A percentile compares a stretch with the other conserved stretches of the same genome.
Conservation (phyloP, 2,797 vertebrate genomes). For the Alectoris magna region DNA sequence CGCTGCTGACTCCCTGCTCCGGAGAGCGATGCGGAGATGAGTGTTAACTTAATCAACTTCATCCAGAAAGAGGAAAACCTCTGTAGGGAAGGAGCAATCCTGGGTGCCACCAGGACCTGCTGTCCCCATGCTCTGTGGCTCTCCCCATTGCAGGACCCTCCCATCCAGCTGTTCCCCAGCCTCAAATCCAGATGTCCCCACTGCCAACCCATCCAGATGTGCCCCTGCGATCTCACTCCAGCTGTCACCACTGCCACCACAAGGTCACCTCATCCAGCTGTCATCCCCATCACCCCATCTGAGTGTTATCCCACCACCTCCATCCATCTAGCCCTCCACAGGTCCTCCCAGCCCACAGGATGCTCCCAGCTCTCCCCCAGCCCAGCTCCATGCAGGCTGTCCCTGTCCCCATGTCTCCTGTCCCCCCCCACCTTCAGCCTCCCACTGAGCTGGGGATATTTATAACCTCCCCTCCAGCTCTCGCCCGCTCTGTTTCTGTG, state of each 20-base stretch:
- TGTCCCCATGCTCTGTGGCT: rapidly evolving
- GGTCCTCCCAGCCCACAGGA: background rate
- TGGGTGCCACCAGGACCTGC: background rate
- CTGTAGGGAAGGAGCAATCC: rapidly evolving
- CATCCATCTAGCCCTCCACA: background rate
- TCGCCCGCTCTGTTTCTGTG: background rate
- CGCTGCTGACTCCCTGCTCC: background rate
- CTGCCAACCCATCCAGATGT: background rate
- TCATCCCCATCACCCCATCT: background rate
- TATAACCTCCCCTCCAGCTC: slow-evolving; percentile 17
- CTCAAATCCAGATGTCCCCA: background rate
- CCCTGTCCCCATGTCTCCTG: background rate
- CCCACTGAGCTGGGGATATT: background rate
- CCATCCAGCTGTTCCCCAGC: background rate
- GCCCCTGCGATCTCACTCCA: background rate
- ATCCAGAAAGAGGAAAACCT: background rate
- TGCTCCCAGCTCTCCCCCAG: background rate
- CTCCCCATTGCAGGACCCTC: rapidly evolving
- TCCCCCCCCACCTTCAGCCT: background rate
- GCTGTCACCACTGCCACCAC: background rate
- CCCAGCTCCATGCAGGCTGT: background rate
- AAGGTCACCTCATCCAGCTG: background rate
- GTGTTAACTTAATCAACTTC: slow-evolving; percentile 7
- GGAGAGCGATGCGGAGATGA: background rate
- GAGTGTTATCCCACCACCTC: background rate